Conservation (phyloP, 2,888 invertebrate species). For the Mythimna albipuncta region DNA sequence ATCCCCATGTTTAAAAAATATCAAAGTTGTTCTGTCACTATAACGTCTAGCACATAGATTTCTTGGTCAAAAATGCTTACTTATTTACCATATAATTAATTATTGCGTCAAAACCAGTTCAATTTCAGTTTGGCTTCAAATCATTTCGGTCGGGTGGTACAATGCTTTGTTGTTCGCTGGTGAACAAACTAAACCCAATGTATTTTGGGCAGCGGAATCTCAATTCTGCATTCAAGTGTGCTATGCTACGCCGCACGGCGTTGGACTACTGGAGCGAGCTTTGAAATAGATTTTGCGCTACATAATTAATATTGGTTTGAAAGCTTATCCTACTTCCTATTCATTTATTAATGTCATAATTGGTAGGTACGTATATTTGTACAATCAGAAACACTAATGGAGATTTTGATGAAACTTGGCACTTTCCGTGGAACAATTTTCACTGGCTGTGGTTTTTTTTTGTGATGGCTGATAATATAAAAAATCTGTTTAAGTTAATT, state of each 20-base stretch:
- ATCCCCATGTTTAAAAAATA: background rate
- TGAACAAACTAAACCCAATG: slow-evolving; percentile 64
- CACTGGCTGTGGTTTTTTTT: too few relatives aligned
- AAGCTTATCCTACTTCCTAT: background rate
- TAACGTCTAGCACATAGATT: background rate
- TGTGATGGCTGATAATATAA: too few relatives aligned
- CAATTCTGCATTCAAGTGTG: slow-evolving; percentile 53
- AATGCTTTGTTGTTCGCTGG: slow-evolving; percentile 67
- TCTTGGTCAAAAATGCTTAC: background rate
- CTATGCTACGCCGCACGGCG: slow-evolving; percentile 19
- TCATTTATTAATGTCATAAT: background rate
- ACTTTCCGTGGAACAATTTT: background rate
- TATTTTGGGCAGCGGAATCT: slow-evolving; percentile 56
- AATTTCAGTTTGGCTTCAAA: slow-evolving; percentile 65
- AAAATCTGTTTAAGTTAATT: too few relatives aligned
- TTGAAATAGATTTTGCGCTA: slow-evolving; percentile 34
- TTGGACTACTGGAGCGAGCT: slow-evolving; percentile 8
- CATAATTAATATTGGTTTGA: slow-evolving; percentile 14
- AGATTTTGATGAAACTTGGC: background rate
- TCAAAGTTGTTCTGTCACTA: background rate
- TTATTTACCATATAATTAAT: slow-evolving; percentile 18
- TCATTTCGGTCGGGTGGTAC: slow-evolving; percentile 63
- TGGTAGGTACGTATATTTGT: too few relatives aligned
- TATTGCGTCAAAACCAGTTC: slow-evolving; percentile 56
- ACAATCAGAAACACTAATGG: background rate